phyloP scores from a whole-genome alignment of 1,140 invertebrate genomes.

The Drosophila simulans region DNA sequence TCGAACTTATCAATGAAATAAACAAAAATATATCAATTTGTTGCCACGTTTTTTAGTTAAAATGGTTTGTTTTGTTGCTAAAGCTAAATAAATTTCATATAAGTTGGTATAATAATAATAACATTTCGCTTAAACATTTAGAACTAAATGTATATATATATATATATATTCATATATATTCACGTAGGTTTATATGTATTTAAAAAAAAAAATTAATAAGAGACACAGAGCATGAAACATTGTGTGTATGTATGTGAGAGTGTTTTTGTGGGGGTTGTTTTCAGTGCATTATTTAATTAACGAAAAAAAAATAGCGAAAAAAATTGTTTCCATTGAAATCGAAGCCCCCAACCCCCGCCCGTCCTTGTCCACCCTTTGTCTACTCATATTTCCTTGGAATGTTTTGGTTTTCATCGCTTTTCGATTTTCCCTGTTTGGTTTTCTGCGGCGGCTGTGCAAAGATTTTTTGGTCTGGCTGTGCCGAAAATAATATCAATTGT shows the following conservation, averaged over 20 bases:
- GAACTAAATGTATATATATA: conserved; percentile 50
- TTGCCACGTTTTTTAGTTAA: conserved; percentile 74
- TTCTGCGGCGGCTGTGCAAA: conserved; percentile 31
- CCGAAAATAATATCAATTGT: conserved; percentile 31
- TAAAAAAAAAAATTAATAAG: conserved; percentile 51
- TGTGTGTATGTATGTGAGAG: conserved; percentile 26
- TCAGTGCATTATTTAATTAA: conserved; percentile 59
- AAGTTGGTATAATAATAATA: conserved; percentile 80
- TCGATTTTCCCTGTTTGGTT: conserved; percentile 34
- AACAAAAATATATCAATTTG: conserved; percentile 67
- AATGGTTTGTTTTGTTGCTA: conserved; percentile 61
- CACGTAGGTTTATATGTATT: conserved; percentile 27
- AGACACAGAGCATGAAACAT: conserved; percentile 72
- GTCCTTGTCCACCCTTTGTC: conserved; percentile 5
- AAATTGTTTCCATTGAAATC: conserved; percentile 8
- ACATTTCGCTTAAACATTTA: conserved; percentile 74
- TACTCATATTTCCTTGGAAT: conserved; percentile 58
- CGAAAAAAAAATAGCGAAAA: conserved; percentile 44
- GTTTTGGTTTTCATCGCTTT: conserved; percentile 42
- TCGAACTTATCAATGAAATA: conserved; percentile 41
- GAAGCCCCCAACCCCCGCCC: conserved; percentile 19
- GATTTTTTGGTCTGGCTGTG: conserved; percentile 34
- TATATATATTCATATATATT: conserved; percentile 23
- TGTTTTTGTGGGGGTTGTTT: conserved; percentile 23
- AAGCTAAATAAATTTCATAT: conserved; percentile 82